Evolutionary conservation across 2,888 invertebrate genomes (phyloP).

Genomic region (Sisyra nigra): DNA sequence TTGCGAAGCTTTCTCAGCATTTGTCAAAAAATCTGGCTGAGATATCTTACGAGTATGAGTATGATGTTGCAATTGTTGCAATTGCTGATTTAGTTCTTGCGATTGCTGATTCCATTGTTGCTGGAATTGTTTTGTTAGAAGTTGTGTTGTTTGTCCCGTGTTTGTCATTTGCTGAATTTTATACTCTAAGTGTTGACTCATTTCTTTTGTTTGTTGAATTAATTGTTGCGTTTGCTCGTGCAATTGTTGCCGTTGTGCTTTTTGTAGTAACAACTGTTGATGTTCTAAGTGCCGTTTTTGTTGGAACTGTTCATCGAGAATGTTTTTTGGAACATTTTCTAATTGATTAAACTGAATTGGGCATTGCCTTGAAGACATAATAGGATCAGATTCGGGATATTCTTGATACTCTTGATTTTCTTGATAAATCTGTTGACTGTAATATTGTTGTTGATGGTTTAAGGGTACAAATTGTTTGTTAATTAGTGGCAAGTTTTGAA

Average conservation of each 20-base stretch:
- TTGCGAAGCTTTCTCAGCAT: neutral
- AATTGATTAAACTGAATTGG: neutral
- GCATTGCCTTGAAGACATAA: neutral
- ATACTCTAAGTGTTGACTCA: slow-evolving; percentile 2
- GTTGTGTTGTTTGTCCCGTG: slow-evolving; percentile 2
- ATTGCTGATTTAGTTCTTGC: neutral
- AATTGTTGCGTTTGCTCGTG: slow-evolving; percentile 4
- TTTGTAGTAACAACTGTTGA: neutral
- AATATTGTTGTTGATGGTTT: neutral
- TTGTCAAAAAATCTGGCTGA: slow-evolving; percentile 9
- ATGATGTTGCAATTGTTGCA: slow-evolving; percentile 5
- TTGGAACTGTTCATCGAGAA: neutral
- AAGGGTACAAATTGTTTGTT: neutral
- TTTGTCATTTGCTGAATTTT: slow-evolving; percentile 3
- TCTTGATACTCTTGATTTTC: neutral
- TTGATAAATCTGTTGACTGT: neutral
- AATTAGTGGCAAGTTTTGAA: neutral
- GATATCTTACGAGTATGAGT: slow-evolving; percentile 7
- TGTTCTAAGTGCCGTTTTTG: neutral
- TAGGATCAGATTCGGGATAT: neutral
- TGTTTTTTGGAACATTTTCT: too few species aligned
- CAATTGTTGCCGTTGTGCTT: slow-evolving; percentile 2
- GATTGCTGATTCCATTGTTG: slow-evolving; percentile 4
- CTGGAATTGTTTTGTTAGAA: slow-evolving; percentile 2
- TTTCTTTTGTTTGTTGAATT: slow-evolving; percentile 4